phyloP scores from a whole-genome alignment of 2,888 invertebrate genomes.

The Rosalia funebris region DNA sequence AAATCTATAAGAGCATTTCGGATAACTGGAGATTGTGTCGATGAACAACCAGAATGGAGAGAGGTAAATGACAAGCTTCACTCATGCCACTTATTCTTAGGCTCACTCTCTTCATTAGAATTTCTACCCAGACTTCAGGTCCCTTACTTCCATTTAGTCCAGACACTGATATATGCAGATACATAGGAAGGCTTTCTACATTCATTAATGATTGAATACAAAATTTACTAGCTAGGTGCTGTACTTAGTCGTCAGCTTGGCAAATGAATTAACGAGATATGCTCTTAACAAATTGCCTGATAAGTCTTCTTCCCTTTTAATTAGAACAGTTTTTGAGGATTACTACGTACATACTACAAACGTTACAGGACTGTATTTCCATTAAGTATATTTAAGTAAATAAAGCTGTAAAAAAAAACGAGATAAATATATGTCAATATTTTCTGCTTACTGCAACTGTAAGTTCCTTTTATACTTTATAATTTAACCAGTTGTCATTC shows the following conservation, averaged over 20 bases:
- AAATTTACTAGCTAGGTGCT: not conserved
- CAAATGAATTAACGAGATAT: slow-evolving; percentile 1
- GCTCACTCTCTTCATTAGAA: not conserved
- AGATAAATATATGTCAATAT: no score
- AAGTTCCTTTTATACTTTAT: no score
- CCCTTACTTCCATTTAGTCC: not conserved
- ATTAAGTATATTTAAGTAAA: no score
- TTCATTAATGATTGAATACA: slow-evolving; percentile 2
- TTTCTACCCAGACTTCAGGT: not conserved
- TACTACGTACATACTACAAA: no score
- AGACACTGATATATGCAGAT: slow-evolving; percentile 2
- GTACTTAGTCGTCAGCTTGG: not conserved
- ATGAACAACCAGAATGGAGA: not conserved
- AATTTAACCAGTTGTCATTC: no score
- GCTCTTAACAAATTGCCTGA: not conserved
- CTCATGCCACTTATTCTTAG: not conserved
- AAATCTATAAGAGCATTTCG: not conserved
- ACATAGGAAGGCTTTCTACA: slow-evolving; percentile 3
- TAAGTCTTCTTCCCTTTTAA: not conserved
- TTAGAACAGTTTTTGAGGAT: not conserved
- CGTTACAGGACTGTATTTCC: no score
- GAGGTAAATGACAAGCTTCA: not conserved
- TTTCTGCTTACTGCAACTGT: no score
- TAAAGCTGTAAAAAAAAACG: no score
- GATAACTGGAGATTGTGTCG: not conserved